Evolutionary conservation across 2,888 invertebrate genomes (phyloP).

Genomic region (Troides helena): DNA sequence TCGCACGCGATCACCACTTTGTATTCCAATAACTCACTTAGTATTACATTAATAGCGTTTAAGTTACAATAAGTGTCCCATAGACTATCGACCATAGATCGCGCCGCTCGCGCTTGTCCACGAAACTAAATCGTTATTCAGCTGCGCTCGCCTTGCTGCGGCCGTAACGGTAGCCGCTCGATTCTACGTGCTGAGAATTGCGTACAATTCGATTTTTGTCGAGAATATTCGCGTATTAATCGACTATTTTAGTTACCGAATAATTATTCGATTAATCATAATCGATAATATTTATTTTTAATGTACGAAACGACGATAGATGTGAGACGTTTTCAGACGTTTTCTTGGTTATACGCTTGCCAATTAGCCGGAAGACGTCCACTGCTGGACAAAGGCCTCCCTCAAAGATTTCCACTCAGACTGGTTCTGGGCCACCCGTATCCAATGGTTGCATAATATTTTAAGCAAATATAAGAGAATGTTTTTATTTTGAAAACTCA

Average conservation of each 20-base stretch:
- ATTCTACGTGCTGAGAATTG: conserved; percentile 54
- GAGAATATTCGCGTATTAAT: neutral
- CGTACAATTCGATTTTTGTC: conserved; percentile 21
- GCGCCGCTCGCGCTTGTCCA: conserved; percentile 41
- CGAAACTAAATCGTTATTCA: conserved; percentile 63
- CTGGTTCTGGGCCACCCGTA: no score
- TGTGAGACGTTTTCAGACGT: no score
- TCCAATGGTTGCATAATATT: no score
- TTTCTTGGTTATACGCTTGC: no score
- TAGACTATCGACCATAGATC: conserved; percentile 35
- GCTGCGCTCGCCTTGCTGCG: conserved; percentile 51
- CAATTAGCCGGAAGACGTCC: no score
- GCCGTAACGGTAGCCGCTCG: conserved; percentile 57
- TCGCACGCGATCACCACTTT: conserved; percentile 23
- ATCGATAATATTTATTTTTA: no score
- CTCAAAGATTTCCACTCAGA: no score
- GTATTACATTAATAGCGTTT: conserved; percentile 26
- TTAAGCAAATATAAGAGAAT: no score
- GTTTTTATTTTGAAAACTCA: no score
- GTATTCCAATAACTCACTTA: conserved; percentile 26
- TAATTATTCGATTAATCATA: no score
- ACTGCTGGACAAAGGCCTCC: no score
- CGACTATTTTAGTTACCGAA: neutral
- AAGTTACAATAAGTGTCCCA: conserved; percentile 36
- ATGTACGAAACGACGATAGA: no score